These are phyloP conservation scores for Apamea sordens DNA, from an alignment of 2,888 invertebrate species.

Conservation along the genomic window DNA sequence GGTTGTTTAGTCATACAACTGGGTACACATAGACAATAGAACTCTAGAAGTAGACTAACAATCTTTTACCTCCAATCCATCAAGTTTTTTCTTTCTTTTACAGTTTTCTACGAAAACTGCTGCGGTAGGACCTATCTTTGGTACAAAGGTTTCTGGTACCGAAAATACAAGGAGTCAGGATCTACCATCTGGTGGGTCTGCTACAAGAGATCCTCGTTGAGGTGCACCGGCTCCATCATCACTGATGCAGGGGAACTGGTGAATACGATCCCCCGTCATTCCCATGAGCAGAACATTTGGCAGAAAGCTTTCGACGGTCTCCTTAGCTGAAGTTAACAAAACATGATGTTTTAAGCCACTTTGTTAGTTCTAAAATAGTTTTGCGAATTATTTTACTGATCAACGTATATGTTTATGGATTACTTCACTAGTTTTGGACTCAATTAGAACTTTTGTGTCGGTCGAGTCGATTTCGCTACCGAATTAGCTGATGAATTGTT, in stretches of 20 bases:
- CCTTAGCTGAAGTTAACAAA: slow-evolving; percentile 44
- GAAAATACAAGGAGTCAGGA: slow-evolving; percentile 65
- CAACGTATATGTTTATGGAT: not conserved
- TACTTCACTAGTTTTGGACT: not conserved
- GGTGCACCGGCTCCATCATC: slow-evolving; percentile 69
- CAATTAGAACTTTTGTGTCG: not conserved
- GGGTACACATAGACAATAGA: not conserved
- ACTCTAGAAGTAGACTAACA: not conserved
- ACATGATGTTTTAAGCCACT: not conserved
- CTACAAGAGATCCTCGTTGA: slow-evolving; percentile 67
- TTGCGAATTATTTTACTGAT: slow-evolving; percentile 27
- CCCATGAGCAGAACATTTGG: slow-evolving; percentile 66
- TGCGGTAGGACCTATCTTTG: slow-evolving; percentile 64
- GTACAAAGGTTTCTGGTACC: slow-evolving; percentile 68
- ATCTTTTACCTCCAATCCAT: not conserved
- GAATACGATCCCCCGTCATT: slow-evolving; percentile 64
- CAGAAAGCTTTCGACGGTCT: slow-evolving; percentile 58
- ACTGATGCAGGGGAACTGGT: slow-evolving; percentile 66
- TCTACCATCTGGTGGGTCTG: slow-evolving; percentile 74
- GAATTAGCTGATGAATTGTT: not conserved
- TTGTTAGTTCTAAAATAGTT: not conserved
- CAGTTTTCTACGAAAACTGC: slow-evolving; percentile 66
- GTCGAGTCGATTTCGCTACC: too few relatives aligned
- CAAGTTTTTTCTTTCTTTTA: slow-evolving; percentile 5
- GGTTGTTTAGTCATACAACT: not conserved